Evolutionary conservation across 1,140 invertebrate genomes (phyloP).

Genomic region (Macrobrachium rosenbergii): DNA sequence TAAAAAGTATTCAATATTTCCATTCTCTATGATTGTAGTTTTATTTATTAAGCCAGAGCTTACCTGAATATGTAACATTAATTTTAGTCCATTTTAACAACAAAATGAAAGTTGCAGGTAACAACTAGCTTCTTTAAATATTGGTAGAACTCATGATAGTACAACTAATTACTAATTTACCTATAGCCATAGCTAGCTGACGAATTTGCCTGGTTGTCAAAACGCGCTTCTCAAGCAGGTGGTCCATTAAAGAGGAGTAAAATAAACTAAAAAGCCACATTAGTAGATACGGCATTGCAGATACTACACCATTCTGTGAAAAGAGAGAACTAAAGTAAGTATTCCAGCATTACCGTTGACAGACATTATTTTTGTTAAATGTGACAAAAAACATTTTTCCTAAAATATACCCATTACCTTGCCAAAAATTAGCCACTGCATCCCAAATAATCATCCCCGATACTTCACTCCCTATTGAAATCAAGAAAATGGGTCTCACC

Average conservation of each 20-base stretch:
- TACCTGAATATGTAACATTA: too few relatives aligned
- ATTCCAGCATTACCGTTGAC: neutral
- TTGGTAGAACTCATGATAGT: neutral
- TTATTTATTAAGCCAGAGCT: too few relatives aligned
- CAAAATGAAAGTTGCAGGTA: neutral
- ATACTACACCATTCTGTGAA: constrained; percentile 73
- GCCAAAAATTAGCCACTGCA: too few relatives aligned
- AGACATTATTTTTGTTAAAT: too few relatives aligned
- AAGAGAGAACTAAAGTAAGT: constrained; percentile 32
- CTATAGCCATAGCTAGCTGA: constrained; percentile 39
- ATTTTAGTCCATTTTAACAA: neutral
- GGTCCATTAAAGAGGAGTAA: constrained; percentile 45
- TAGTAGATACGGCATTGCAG: constrained; percentile 75
- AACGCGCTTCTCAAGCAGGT: constrained; percentile 20
- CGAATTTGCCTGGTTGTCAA: constrained; percentile 32
- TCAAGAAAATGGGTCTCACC: too few relatives aligned
- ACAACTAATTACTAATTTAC: constrained; percentile 1
- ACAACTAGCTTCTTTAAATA: neutral
- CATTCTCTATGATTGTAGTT: too few relatives aligned
- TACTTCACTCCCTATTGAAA: too few relatives aligned
- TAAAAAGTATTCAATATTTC: too few relatives aligned
- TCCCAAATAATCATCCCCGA: too few relatives aligned
- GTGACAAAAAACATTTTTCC: too few relatives aligned
- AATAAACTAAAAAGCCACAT: constrained; percentile 55
- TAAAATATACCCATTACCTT: too few relatives aligned